phyloP scores from a whole-genome alignment of 2,888 invertebrate genomes.

The Blastobasis lacticolella region DNA sequence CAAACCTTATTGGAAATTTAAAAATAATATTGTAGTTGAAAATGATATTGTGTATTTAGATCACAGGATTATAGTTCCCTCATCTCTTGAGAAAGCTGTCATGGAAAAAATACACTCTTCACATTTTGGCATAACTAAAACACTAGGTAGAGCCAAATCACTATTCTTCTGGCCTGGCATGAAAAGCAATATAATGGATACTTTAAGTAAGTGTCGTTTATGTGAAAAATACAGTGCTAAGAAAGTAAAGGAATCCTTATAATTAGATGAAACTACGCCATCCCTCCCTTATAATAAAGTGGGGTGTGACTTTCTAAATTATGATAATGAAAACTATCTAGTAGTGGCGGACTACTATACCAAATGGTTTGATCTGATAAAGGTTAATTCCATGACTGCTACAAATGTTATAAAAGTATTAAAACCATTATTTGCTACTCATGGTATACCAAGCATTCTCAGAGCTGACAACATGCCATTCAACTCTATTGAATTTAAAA shows the following conservation, averaged over 20 bases:
- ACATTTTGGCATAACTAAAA: slow-evolving; percentile 3
- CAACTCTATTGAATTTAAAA: slow-evolving; percentile 3
- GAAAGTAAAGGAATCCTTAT: slow-evolving; percentile 1
- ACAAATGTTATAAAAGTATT: slow-evolving; percentile 4
- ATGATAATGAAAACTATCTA: slow-evolving; percentile 2
- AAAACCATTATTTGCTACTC: slow-evolving; percentile 5
- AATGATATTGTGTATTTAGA: slow-evolving; percentile 1
- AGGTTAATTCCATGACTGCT: slow-evolving; percentile 4
- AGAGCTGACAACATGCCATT: slow-evolving; percentile 6
- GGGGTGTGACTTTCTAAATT: neutral
- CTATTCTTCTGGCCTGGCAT: neutral
- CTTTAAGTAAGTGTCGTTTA: neutral
- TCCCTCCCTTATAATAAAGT: neutral
- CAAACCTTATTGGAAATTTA: slow-evolving; percentile 1
- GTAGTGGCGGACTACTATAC: slow-evolving; percentile 6
- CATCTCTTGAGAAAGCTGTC: neutral
- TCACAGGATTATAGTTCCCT: slow-evolving; percentile 1
- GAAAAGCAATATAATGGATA: neutral
- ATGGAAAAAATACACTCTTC: neutral
- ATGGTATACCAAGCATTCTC: slow-evolving; percentile 2
- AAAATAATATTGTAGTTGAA: slow-evolving; percentile 3
- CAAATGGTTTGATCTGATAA: slow-evolving; percentile 4
- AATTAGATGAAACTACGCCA: neutral
- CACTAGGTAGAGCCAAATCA: slow-evolving; percentile 3
- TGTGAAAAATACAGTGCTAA: slow-evolving; percentile 1